phyloP scores from a whole-genome alignment of 2,797 vertebrate genomes.

The Gobio occitaniae region DNA sequence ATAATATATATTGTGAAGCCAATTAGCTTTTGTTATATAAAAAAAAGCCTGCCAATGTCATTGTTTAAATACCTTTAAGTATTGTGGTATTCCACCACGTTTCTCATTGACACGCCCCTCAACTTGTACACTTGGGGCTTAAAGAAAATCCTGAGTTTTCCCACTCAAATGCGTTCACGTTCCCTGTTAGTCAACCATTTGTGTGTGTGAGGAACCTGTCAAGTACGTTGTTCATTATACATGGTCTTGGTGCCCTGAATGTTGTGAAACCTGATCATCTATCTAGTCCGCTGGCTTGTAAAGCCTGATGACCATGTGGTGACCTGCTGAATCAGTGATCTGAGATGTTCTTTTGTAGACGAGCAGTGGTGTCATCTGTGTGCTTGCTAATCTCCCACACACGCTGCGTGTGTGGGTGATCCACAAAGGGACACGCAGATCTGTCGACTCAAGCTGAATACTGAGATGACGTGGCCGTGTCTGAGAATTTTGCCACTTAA shows the following conservation, averaged over 20 bases:
- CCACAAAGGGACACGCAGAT: neutral
- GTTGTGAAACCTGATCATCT: neutral
- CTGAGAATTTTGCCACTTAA: neutral
- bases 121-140: neutral
- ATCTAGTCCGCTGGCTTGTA: neutral
- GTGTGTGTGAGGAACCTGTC: neutral
- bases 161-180: neutral
- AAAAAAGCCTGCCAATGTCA: neutral
- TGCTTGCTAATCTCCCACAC: conserved; percentile 75
- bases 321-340: conserved; percentile 71
- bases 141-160: neutral
- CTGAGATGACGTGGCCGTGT: neutral
- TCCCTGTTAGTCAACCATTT: neutral
- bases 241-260: neutral
- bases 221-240: neutral
- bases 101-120: neutral
- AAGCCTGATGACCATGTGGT: conserved; percentile 19
- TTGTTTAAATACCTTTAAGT: neutral
- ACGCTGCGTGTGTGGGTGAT: conserved; percentile 36
- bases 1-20: neutral
- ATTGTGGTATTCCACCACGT: neutral
- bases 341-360: conserved; percentile 62
- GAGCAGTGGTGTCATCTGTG: conserved; percentile 68
- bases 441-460: conserved; percentile 10
- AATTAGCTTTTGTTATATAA: neutral